Percentiles rank a stretch among this genome's conserved stretches.
phyloP scores from a whole-genome alignment of 2,113 vertebrate genomes.

The Tricholaema leucomelas region DNA sequence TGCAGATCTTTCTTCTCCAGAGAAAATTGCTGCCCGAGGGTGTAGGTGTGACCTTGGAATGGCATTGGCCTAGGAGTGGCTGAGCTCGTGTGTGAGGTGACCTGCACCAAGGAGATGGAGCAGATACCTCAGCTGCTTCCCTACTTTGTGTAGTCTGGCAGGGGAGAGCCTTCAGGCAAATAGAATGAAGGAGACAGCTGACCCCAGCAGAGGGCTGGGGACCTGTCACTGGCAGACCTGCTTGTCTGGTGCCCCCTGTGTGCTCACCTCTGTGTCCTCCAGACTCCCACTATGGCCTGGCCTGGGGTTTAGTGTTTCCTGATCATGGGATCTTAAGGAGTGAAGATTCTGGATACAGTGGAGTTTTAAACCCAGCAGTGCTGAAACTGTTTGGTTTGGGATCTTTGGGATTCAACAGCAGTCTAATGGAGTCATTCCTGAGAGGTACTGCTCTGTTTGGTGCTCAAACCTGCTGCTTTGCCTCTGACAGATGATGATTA shows the following conservation, averaged over 20 bases:
- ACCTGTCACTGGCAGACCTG: background rate
- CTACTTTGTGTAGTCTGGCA: background rate
- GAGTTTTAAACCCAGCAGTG: background rate
- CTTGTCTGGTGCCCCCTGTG: accelerated
- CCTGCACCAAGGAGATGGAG: background rate
- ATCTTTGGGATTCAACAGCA: background rate
- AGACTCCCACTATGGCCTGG: background rate
- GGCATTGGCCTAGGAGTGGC: background rate
- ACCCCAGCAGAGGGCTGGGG: background rate
- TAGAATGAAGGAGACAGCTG: background rate
- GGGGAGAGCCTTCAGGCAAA: background rate
- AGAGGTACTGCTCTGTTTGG: background rate
- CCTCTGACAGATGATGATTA: conserved; percentile 91
- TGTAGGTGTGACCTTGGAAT: background rate
- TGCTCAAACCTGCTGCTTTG: conserved; percentile 19
- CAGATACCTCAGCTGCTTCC: accelerated
- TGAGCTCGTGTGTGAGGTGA: background rate
- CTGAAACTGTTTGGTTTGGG: background rate
- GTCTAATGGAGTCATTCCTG: background rate
- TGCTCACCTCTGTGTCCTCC: background rate
- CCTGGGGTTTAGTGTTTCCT: background rate
- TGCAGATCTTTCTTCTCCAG: background rate
- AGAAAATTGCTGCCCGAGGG: background rate
- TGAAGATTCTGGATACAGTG: background rate
- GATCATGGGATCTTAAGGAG: background rate